Percentiles rank a stretch among this genome's conserved stretches.
Conservation (phyloP, 2,888 invertebrate genomes). For the Hyles lineata region DNA sequence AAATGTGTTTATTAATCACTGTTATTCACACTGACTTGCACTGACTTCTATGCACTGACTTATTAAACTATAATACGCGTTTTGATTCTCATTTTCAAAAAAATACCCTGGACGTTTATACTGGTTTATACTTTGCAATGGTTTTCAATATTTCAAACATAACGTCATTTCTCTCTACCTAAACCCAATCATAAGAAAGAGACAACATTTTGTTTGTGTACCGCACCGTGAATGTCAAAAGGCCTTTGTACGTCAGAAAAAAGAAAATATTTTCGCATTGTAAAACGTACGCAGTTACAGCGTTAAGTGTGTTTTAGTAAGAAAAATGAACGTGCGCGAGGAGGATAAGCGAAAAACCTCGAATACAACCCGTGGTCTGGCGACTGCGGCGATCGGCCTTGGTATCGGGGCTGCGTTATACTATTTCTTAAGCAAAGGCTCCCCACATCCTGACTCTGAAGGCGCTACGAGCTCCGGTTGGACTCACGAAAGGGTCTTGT, state of each 20-base stretch:
- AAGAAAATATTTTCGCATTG: conserved; percentile 16
- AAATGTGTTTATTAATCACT: too few species aligned
- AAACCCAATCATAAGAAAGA: background rate
- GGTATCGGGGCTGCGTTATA: conserved; percentile 78
- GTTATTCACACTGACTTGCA: too few species aligned
- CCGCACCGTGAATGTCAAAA: background rate
- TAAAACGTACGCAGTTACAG: conserved; percentile 4
- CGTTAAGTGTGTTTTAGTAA: conserved; percentile 1
- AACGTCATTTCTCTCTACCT: background rate
- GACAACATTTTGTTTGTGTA: background rate
- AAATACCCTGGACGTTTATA: background rate
- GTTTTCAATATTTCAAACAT: background rate
- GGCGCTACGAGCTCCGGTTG: conserved; percentile 67
- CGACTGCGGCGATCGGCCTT: conserved; percentile 75
- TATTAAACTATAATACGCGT: too few species aligned
- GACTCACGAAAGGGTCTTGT: conserved; percentile 62
- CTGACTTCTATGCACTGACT: too few species aligned
- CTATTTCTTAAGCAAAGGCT: conserved; percentile 71
- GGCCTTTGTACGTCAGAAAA: conserved; percentile 27
- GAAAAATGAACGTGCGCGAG: conserved; percentile 71
- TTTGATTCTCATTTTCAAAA: too few species aligned
- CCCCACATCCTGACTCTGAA: conserved; percentile 61
- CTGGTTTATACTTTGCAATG: background rate
- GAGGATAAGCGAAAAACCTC: conserved; percentile 65
- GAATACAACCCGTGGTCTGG: conserved; percentile 70